phyloP scores from a whole-genome alignment of 2,113 vertebrate genomes.

The Orthonyx spaldingii region DNA sequence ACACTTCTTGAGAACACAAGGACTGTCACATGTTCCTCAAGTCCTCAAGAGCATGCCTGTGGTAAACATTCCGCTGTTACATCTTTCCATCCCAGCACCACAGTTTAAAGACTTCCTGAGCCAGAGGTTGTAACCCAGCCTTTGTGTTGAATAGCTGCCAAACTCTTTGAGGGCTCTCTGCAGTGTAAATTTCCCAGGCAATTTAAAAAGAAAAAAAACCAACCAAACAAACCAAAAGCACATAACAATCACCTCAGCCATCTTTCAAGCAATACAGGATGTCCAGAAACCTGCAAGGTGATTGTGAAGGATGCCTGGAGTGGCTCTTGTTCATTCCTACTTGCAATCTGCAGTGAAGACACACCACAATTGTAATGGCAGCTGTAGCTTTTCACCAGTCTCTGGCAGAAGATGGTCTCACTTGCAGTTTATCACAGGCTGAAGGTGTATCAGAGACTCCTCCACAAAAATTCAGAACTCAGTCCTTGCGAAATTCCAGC shows the following conservation, averaged over 20 bases:
- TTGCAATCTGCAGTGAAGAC: neutral
- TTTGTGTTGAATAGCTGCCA: neutral
- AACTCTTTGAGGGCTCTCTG: neutral
- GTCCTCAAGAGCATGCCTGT: neutral
- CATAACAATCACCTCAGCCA: neutral
- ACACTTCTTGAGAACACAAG: neutral
- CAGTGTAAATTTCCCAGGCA: neutral
- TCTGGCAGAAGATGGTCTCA: neutral
- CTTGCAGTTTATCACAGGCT: neutral
- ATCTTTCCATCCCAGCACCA: neutral
- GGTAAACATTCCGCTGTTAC: neutral
- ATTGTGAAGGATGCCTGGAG: neutral
- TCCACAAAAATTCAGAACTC: neutral
- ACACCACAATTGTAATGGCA: neutral
- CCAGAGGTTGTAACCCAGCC: neutral
- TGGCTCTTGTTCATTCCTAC: neutral
- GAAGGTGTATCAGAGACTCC: neutral
- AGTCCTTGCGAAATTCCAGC: neutral
- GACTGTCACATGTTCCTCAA: neutral
- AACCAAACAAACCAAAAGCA: neutral
- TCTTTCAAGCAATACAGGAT: neutral
- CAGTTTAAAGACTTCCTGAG: neutral
- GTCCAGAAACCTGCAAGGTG: neutral
- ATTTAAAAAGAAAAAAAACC: neutral
- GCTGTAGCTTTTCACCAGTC: neutral